Evolutionary conservation across 2,888 invertebrate genomes (phyloP).

Genomic region (Conomelus anceps): DNA sequence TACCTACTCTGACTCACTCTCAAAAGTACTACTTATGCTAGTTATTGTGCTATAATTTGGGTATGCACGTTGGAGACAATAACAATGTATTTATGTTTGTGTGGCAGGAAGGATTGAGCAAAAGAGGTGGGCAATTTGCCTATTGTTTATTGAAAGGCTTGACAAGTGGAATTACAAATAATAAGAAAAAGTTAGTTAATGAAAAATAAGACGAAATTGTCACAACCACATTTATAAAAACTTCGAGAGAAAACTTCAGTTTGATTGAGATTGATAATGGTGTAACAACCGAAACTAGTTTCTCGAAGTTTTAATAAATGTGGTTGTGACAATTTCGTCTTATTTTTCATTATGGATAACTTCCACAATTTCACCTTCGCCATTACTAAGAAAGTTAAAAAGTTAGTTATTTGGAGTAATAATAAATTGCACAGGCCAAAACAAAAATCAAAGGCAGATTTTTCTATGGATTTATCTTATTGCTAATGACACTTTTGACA

Average conservation of each 20-base stretch:
- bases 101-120: conserved; percentile 16
- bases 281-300: too few species aligned
- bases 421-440: conserved; percentile 18
- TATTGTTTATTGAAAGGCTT: conserved; percentile 4
- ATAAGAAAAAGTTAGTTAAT: conserved; percentile 16
- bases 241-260: too few species aligned
- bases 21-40: conserved; percentile 36
- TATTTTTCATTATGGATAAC: too few species aligned
- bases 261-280: too few species aligned
- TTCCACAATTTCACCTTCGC: too few species aligned
- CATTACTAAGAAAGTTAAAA: conserved; percentile 18
- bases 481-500: not conserved
- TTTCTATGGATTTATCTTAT: not conserved
- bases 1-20: conserved; percentile 31
- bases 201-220: too few species aligned
- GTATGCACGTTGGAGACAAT: conserved; percentile 30
- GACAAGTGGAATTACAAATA: conserved; percentile 11
- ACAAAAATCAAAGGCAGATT: not conserved
- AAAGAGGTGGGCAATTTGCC: not conserved
- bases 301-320: too few species aligned
- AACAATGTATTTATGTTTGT: conserved; percentile 32
- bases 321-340: too few species aligned
- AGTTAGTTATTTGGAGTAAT: conserved; percentile 13
- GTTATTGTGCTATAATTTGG: conserved; percentile 32
- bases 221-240: too few species aligned